These are phyloP conservation scores for Lerista edwardsae DNA, from an alignment of 2,797 vertebrate species.

Conservation along the genomic window DNA sequence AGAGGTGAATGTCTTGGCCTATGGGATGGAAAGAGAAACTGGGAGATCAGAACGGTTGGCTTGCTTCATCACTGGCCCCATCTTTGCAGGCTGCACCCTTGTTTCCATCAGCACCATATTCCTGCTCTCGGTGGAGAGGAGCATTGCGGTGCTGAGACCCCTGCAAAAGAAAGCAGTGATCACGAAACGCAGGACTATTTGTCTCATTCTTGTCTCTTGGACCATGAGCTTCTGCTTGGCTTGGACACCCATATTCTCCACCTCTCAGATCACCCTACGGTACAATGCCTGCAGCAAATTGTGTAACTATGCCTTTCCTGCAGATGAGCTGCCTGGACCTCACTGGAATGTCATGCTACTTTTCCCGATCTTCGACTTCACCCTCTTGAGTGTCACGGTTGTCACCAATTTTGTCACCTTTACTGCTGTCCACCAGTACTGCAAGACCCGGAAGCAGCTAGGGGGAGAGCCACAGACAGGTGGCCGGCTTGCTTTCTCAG, in stretches of 20 bases:
- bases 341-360: conserved; percentile 81
- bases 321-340: conserved; percentile 59
- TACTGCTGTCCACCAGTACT: conserved; percentile 79
- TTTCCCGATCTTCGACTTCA: conserved; percentile 85
- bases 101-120: conserved; percentile 89
- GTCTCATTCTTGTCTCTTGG: conserved; percentile 83
- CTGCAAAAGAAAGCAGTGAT: conserved; percentile 83
- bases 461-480: conserved; percentile 60
- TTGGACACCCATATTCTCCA: conserved; percentile 77
- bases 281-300: conserved; percentile 86
- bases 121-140: conserved; percentile 84
- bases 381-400: conserved; percentile 79
- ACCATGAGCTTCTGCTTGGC: conserved; percentile 80
- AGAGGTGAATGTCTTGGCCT: conserved; percentile 71
- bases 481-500: conserved; percentile 83
- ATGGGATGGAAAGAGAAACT: conserved; percentile 49
- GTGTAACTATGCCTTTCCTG: conserved; percentile 82
- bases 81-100: conserved; percentile 86
- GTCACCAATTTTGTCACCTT: conserved; percentile 83
- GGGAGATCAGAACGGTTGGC: conserved; percentile 71
- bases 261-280: conserved; percentile 79
- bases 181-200: conserved; percentile 77
- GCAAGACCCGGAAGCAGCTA: conserved; percentile 79
- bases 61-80: conserved; percentile 83
- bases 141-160: conserved; percentile 82